These are phyloP conservation scores for Zele albiditarsus DNA, from an alignment of 2,888 invertebrate genomes.

Conservation along the genomic window DNA sequence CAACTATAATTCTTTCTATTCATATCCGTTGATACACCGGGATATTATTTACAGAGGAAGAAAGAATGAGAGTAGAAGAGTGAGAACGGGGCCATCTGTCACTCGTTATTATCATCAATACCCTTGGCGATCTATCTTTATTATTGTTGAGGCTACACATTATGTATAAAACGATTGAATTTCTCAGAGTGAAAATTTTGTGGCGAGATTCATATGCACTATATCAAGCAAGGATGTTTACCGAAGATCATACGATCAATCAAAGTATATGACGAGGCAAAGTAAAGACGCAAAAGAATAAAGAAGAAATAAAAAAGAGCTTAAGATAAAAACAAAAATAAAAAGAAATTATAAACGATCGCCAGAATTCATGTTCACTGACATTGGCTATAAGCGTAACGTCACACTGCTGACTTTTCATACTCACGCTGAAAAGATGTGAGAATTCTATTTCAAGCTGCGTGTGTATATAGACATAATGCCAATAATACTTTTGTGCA, in stretches of 20 bases:
- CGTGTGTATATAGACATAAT: conserved; percentile 59
- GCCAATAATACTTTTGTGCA: conserved; percentile 60
- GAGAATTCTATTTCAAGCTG: conserved; percentile 58
- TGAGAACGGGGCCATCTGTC: neutral
- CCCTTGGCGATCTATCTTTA: neutral
- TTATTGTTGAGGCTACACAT: neutral
- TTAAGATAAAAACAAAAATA: too few species aligned
- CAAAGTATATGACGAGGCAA: neutral
- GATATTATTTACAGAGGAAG: too few species aligned
- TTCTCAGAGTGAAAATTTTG: neutral
- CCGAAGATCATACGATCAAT: neutral
- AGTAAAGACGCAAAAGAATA: neutral
- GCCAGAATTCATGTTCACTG: conserved; percentile 11
- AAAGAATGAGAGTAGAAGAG: too few species aligned
- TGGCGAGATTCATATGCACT: too few species aligned
- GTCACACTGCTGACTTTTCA: conserved; percentile 8
- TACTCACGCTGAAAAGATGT: conserved; percentile 39
- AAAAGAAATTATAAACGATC: neutral
- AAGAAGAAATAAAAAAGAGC: neutral
- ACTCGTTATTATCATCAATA: conserved; percentile 11
- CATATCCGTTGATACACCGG: too few species aligned
- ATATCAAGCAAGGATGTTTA: neutral
- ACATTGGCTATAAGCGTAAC: conserved; percentile 10
- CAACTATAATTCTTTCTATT: too few species aligned
- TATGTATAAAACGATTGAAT: conserved; percentile 3